These are phyloP conservation scores for Nudaria mundana DNA, from an alignment of 2,888 invertebrate species.

Conservation along the genomic window DNA sequence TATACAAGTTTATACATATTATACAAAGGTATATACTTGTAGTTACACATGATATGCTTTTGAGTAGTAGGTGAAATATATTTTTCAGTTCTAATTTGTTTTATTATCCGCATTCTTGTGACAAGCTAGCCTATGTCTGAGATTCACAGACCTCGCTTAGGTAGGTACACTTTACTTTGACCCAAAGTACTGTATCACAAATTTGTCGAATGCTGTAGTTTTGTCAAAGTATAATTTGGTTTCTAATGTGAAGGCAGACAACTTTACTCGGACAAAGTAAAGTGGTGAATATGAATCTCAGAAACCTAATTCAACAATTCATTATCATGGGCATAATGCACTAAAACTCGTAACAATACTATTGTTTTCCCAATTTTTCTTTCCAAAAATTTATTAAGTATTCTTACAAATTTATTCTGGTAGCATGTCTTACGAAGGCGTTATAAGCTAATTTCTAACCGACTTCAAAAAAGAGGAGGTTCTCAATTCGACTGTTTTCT, in stretches of 20 bases:
- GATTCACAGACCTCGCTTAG: too few relatives aligned
- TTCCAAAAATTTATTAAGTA: constrained; percentile 16
- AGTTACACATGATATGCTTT: constrained; percentile 15
- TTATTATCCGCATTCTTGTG: constrained; percentile 15
- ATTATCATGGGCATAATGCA: constrained; percentile 39
- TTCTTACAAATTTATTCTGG: constrained; percentile 30
- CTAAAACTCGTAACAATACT: constrained; percentile 30
- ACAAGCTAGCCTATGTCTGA: constrained; percentile 49
- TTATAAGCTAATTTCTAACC: constrained; percentile 61
- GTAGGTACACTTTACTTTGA: too few relatives aligned
- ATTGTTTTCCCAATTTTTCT: constrained; percentile 17
- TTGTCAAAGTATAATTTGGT: too few relatives aligned
- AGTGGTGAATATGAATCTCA: too few relatives aligned
- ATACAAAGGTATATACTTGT: background rate
- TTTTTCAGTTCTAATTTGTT: background rate
- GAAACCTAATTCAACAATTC: constrained; percentile 40
- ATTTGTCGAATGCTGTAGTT: too few relatives aligned
- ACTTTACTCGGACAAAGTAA: too few relatives aligned
- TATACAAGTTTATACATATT: background rate
- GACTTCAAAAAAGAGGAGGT: too few relatives aligned
- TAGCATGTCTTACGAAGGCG: constrained; percentile 59
- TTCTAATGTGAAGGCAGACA: too few relatives aligned
- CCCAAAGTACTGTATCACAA: too few relatives aligned
- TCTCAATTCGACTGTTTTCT: too few relatives aligned
- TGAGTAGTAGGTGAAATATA: constrained; percentile 2